Evolutionary conservation across 2,797 vertebrate species (phyloP).

Genomic region (Oreonectes daqikongensis): DNA sequence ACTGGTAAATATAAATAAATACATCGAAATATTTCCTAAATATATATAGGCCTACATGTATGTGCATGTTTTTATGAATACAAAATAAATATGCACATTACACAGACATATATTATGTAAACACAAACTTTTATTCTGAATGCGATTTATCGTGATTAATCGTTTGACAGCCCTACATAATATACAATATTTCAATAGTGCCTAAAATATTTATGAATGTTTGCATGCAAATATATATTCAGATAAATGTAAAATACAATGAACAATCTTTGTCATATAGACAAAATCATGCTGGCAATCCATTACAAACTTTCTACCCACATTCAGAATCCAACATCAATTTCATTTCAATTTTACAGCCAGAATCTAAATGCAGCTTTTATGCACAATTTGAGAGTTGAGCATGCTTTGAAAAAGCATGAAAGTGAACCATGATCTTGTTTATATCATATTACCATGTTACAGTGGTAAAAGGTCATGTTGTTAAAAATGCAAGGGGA

Average conservation of each 20-base stretch:
- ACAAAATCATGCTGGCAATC: not conserved
- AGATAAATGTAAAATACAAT: not conserved
- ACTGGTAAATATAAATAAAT: too few species aligned
- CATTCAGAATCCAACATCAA: too few species aligned
- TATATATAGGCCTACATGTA: too few species aligned
- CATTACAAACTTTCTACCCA: too few species aligned
- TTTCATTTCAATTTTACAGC: slow-evolving; percentile 4
- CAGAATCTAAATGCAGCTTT: not conserved
- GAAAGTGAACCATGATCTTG: not conserved
- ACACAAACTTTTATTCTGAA: too few species aligned
- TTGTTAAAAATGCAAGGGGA: not conserved
- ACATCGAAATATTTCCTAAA: too few species aligned
- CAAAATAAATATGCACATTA: too few species aligned
- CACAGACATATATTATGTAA: too few species aligned
- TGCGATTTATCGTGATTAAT: too few species aligned
- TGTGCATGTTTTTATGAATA: too few species aligned
- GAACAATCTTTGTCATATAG: not conserved
- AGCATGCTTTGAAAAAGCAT: too few species aligned
- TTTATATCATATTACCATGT: not conserved
- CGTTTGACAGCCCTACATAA: too few species aligned
- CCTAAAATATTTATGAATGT: not conserved
- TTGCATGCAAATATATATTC: not conserved
- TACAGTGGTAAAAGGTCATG: not conserved
- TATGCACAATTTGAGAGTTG: not conserved
- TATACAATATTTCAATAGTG: not conserved